phyloP scores from a whole-genome alignment of 2,888 invertebrate genomes.

The Phytoseiulus persimilis region DNA sequence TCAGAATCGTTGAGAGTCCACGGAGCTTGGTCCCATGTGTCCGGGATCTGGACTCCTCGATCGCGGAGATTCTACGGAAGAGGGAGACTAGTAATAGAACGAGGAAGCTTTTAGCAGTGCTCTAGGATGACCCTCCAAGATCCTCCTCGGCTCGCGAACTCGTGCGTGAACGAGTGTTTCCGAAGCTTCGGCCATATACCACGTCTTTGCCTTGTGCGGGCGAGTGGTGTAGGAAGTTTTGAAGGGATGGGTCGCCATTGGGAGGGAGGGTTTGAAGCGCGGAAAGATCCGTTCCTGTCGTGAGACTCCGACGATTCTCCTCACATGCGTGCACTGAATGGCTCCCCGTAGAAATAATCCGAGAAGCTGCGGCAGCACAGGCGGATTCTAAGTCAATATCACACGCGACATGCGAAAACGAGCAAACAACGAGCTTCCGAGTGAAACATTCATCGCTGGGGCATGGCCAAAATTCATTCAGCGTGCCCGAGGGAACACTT shows the following conservation, averaged over 20 bases:
- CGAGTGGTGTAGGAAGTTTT: not conserved
- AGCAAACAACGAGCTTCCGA: too few species aligned
- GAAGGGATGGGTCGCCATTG: not conserved
- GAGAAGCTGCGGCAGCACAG: not conserved
- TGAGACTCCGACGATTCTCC: not conserved
- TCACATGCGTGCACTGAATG: not conserved
- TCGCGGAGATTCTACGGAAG: too few species aligned
- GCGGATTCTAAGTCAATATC: not conserved
- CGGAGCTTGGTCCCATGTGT: too few species aligned
- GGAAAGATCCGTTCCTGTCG: not conserved
- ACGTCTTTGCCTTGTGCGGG: not conserved
- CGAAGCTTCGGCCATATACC: not conserved
- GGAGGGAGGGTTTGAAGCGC: not conserved
- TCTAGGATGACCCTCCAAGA: too few species aligned
- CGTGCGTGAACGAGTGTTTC: not conserved
- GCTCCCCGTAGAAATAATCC: not conserved
- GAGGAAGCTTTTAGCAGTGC: too few species aligned
- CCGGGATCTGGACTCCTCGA: too few species aligned
- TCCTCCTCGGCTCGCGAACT: too few species aligned
- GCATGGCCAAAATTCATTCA: too few species aligned
- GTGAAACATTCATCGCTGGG: too few species aligned
- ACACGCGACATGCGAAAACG: not conserved
- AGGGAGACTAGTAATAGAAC: too few species aligned
- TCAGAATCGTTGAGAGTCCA: too few species aligned
- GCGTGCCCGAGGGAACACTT: too few species aligned